A percentile compares a stretch with the other conserved stretches of the same genome.
phyloP scores from a whole-genome alignment of 2,888 invertebrate species.

The Lucinisca nassula region DNA sequence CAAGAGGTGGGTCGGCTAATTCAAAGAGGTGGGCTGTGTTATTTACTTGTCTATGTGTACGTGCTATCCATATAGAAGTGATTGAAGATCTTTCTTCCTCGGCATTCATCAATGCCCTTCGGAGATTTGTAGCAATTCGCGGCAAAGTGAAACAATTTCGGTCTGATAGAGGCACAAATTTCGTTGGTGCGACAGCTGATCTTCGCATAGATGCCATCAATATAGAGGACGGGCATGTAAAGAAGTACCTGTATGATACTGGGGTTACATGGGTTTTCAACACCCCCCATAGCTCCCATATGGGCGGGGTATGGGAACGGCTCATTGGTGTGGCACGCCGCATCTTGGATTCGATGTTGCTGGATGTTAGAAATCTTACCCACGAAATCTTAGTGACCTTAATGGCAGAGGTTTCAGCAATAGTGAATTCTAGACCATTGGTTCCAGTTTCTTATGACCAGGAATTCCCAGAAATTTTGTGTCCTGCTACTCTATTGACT shows the following conservation, averaged over 20 bases:
- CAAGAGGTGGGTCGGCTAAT: conserved; percentile 46
- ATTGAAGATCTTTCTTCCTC: conserved; percentile 55
- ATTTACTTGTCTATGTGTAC: conserved; percentile 58
- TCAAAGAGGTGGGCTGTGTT: conserved; percentile 61
- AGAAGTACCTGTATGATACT: conserved; percentile 17
- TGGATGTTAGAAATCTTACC: neutral
- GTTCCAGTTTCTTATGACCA: conserved; percentile 30
- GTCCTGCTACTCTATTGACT: conserved; percentile 39
- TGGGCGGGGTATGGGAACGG: conserved; percentile 64
- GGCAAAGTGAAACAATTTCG: conserved; percentile 46
- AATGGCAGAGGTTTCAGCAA: conserved; percentile 30
- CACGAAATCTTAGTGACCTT: conserved; percentile 32
- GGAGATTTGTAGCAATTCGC: conserved; percentile 52
- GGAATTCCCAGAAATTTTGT: conserved; percentile 28
- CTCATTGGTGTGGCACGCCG: conserved; percentile 51
- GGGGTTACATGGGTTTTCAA: conserved; percentile 47
- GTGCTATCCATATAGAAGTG: conserved; percentile 62
- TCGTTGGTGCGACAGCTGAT: conserved; percentile 46
- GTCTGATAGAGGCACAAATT: conserved; percentile 63
- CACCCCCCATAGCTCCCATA: conserved; percentile 65
- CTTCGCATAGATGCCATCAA: conserved; percentile 31
- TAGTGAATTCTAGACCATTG: conserved; percentile 31
- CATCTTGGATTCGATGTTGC: conserved; percentile 61
- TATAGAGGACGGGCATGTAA: conserved; percentile 33
- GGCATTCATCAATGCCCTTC: conserved; percentile 58